Evolutionary conservation across 1,140 invertebrate species (phyloP), one percentile per base, ranked within the genome.

Genomic region (Scaptomyza pallida): DNA sequence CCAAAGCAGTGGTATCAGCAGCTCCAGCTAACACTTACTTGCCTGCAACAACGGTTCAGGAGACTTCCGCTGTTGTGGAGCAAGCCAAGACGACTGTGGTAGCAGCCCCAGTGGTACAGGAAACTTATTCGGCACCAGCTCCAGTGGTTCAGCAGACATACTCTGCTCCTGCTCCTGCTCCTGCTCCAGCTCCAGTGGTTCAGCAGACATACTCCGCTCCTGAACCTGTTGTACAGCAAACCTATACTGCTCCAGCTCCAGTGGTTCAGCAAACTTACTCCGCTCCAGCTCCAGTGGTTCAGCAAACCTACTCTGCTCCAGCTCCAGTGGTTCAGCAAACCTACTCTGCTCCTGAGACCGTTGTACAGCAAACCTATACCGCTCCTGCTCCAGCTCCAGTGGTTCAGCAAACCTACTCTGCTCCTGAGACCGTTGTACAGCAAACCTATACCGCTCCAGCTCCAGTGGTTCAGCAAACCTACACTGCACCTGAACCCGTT

Each of bases 11-110:
- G 43, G 74, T 65, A 3, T 75, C 77, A 17, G 19, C 51, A 6
- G n/a, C 41, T 40, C 67, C 71, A 4, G 35, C 51, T 5, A 72
- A 83, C 50, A 60, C 78, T 19, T 70, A 69, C 16, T 65, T 75
- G 60, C 75, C 81, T 5, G 43, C 75, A 15, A 37, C 80, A 0
- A 37, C 51, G 26, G 47, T 33, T 2, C 30, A 54, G 50, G 23
- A 51, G 6, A 15, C 63, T 0, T 50, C 70, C 6, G 69, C 62
- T 6, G 57, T 67, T 2, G 70, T 73, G 26, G 71, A 77, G 6
- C 61, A 74, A 17, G 26, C 16, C 0, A 54, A 69, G 19, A 13
- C 30, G 0, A 61, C 60, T 3, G 45, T 70, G 16, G 69, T 51
- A 19, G 41, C 55, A 0, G 65, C 68, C 48, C 67, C 67, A n/a